These are phyloP conservation scores for Dolomedes plantarius DNA, from an alignment of 2,888 invertebrate species.

Conservation along the genomic window DNA sequence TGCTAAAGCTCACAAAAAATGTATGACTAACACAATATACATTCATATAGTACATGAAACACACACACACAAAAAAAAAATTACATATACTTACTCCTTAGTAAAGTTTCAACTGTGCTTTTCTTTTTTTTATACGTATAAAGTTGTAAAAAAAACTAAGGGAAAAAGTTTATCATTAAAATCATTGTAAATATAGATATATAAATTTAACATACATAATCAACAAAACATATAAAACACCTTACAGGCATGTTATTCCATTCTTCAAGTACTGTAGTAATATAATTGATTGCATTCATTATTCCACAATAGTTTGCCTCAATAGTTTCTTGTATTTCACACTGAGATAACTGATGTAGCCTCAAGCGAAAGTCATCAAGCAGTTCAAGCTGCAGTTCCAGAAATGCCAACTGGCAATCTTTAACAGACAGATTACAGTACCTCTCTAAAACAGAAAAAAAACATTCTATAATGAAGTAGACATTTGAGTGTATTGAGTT, in stretches of 20 bases:
- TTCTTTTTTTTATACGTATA: constrained; percentile 54
- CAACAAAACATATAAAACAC: neutral
- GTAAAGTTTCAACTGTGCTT: constrained; percentile 31
- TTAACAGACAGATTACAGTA: constrained; percentile 71
- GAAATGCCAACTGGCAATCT: constrained; percentile 82
- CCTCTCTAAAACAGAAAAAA: constrained; percentile 77
- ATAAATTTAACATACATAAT: neutral
- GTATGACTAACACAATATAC: no score
- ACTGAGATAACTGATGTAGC: constrained; percentile 86
- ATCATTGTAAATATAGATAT: neutral
- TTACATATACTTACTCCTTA: constrained; percentile 27
- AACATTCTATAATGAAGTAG: no score
- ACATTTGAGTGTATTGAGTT: no score
- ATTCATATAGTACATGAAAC: no score
- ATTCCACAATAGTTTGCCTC: constrained; percentile 82
- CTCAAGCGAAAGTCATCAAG: constrained; percentile 93
- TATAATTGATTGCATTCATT: constrained; percentile 85
- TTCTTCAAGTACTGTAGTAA: constrained; percentile 84
- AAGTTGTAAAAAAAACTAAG: constrained; percentile 54
- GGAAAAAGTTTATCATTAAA: neutral
- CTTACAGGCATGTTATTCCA: constrained; percentile 86
- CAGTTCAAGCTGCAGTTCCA: constrained; percentile 91
- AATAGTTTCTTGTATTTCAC: constrained; percentile 81
- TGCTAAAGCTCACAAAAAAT: no score
- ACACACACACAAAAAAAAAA: no score